These are phyloP conservation scores for Oxycera nigricornis DNA, from an alignment of 2,888 invertebrate genomes.

Conservation along the genomic window DNA sequence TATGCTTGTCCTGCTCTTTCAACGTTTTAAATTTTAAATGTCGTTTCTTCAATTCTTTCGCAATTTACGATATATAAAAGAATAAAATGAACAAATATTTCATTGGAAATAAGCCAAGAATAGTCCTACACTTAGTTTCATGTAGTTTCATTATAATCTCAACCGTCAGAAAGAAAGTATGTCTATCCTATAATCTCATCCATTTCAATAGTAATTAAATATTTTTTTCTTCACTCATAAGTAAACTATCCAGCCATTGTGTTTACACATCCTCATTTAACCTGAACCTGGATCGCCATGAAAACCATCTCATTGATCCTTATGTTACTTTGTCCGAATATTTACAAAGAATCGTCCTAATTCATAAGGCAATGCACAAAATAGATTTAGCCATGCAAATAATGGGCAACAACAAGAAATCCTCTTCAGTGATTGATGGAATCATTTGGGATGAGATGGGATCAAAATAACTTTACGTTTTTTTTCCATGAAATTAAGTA, in stretches of 20 bases:
- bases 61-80: neutral
- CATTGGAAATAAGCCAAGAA: slow-evolving; percentile 1
- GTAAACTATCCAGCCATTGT: neutral
- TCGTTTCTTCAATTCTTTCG: too few relatives aligned
- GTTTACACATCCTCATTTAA: neutral
- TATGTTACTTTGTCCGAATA: slow-evolving; percentile 3
- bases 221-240: neutral
- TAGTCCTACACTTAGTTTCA: neutral
- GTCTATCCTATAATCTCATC: slow-evolving; percentile 33
- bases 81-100: slow-evolving; percentile 25
- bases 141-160: slow-evolving; percentile 24
- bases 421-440: neutral
- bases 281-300: neutral
- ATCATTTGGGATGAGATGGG: neutral
- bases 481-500: slow-evolving; percentile 1
- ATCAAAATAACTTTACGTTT: slow-evolving; percentile 6
- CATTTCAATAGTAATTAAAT: slow-evolving; percentile 40
- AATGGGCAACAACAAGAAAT: slow-evolving; percentile 25
- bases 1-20: too few relatives aligned
- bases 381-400: slow-evolving; percentile 41
- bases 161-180: slow-evolving; percentile 22
- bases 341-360: slow-evolving; percentile 37
- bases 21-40: too few relatives aligned
- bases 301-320: neutral
- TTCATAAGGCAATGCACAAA: neutral